Conservation (phyloP, 2,888 invertebrate species). For the Lasioglossum vierecki region DNA sequence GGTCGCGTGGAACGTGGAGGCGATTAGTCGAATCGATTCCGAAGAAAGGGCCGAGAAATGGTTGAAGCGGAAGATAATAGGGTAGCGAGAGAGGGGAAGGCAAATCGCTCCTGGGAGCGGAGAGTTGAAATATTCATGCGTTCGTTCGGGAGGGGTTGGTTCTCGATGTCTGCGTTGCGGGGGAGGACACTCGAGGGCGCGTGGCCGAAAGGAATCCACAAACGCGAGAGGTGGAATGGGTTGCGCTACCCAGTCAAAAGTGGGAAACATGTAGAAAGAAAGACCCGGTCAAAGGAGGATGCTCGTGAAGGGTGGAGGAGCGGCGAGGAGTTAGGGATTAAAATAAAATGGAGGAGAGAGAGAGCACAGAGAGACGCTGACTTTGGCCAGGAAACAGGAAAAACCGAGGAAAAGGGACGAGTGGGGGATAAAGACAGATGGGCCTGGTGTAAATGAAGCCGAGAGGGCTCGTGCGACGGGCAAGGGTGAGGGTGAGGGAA, state of each 20-base stretch:
- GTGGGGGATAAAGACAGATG: constrained; percentile 29
- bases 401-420: constrained; percentile 17
- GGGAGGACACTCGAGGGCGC: constrained; percentile 26
- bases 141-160: constrained; percentile 58
- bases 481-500: background rate
- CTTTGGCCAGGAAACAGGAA: constrained; percentile 37
- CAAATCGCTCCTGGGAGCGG: constrained; percentile 38
- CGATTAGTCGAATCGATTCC: background rate
- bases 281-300: constrained; percentile 16
- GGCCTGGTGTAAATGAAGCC: constrained; percentile 21
- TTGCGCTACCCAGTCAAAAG: background rate
- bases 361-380: background rate
- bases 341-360: constrained; percentile 23
- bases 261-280: constrained; percentile 20
- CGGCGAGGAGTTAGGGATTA: background rate
- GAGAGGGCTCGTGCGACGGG: constrained; percentile 1
- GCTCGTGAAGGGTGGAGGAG: background rate
- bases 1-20: background rate
- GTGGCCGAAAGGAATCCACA: constrained; percentile 1
- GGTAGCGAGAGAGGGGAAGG: constrained; percentile 37
- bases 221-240: background rate
- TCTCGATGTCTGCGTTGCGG: constrained; percentile 35
- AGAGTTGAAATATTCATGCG: constrained; percentile 71
- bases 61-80: constrained; percentile 14
- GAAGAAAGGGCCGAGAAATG: background rate